These are phyloP conservation scores for Parasteatoda tepidariorum DNA, from an alignment of 1,140 invertebrate genomes.

Conservation along the genomic window DNA sequence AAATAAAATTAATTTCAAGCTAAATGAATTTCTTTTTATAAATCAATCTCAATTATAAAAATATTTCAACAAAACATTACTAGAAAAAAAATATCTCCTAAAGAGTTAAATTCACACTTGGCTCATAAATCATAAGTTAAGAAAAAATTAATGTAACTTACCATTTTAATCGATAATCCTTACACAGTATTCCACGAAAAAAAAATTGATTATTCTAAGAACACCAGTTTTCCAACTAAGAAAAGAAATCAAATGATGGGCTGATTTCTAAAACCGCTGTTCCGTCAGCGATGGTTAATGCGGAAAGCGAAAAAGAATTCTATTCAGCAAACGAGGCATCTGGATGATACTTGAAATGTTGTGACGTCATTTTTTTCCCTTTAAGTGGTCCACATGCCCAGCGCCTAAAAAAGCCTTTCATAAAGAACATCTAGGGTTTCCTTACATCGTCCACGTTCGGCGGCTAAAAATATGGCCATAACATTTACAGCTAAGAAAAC, in stretches of 20 bases:
- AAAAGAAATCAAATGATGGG: not conserved
- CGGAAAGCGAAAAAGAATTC: not conserved
- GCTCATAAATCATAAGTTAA: too few relatives aligned
- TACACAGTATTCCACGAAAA: not conserved
- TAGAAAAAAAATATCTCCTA: too few relatives aligned
- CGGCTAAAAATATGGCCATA: constrained; percentile 53
- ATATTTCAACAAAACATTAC: too few relatives aligned
- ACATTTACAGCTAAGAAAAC: constrained; percentile 45
- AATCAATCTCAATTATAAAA: too few relatives aligned
- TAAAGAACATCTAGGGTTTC: constrained; percentile 46
- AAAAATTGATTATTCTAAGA: not conserved
- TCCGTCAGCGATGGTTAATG: not conserved
- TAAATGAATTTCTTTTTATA: too few relatives aligned
- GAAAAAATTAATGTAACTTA: not conserved
- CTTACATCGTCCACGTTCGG: not conserved
- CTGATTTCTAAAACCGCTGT: not conserved
- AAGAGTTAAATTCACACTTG: too few relatives aligned
- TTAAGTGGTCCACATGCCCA: constrained; percentile 34
- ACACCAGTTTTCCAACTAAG: not conserved
- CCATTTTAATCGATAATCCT: not conserved
- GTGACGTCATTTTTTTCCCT: constrained; percentile 10
- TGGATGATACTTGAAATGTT: constrained; percentile 14
- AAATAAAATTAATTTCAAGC: too few relatives aligned
- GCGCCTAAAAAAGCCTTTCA: constrained; percentile 51
- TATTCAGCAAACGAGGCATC: constrained; percentile 11